These are phyloP conservation scores for Hipposideros armiger DNA, from an alignment of 2,113 vertebrate genomes.

Conservation along the genomic window DNA sequence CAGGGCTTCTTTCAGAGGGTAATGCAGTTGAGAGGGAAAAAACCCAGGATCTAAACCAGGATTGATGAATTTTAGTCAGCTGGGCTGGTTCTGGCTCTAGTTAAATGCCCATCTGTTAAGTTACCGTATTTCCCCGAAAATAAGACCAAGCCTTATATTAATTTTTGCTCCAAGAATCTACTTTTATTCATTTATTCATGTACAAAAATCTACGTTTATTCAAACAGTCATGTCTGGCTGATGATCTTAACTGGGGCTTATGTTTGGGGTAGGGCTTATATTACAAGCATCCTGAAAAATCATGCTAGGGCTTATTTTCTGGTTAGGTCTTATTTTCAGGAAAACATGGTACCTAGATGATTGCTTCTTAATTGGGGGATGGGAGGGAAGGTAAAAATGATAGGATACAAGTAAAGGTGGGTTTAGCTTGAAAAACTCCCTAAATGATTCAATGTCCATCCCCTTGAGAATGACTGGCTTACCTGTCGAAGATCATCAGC, in stretches of 20 bases:
- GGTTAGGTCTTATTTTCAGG: too few relatives aligned
- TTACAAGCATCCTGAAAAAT: too few relatives aligned
- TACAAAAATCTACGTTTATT: too few relatives aligned
- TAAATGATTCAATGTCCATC: background rate
- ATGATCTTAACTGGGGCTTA: too few relatives aligned
- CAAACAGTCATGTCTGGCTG: too few relatives aligned
- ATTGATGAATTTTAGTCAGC: background rate
- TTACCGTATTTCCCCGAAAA: too few relatives aligned
- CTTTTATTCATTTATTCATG: too few relatives aligned
- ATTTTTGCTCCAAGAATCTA: too few relatives aligned
- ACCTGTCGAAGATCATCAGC: background rate
- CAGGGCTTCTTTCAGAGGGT: background rate
- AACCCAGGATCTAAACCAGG: background rate
- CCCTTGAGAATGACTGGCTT: background rate
- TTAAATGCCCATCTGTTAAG: background rate
- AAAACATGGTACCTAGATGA: background rate
- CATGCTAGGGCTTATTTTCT: too few relatives aligned
- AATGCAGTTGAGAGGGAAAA: background rate
- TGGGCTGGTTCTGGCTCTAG: background rate
- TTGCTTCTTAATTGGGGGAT: background rate
- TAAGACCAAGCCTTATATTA: too few relatives aligned
- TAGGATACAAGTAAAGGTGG: background rate
- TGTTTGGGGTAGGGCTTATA: too few relatives aligned
- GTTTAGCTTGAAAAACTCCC: background rate
- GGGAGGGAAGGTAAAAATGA: background rate